These are phyloP conservation scores for Pterostichus madidus DNA, from an alignment of 2,888 invertebrate species.

Conservation along the genomic window DNA sequence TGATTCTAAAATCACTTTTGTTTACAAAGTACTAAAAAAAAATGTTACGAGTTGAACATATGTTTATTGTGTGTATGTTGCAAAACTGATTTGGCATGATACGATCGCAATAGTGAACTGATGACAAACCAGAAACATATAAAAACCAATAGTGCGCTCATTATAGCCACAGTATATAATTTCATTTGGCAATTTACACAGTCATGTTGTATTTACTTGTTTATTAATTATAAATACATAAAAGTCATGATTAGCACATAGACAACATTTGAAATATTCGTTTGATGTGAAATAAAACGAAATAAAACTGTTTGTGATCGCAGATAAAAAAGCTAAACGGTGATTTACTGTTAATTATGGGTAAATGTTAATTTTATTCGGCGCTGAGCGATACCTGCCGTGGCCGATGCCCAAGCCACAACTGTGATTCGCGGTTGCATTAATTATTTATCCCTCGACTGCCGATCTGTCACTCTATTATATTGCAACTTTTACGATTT, in stretches of 20 bases:
- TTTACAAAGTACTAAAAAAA: not conserved
- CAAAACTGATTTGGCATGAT: not conserved
- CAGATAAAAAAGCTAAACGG: constrained; percentile 44
- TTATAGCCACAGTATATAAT: constrained; percentile 48
- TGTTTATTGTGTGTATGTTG: constrained; percentile 1
- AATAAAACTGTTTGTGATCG: constrained; percentile 49
- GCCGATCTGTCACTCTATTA: constrained; percentile 53
- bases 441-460: constrained; percentile 48
- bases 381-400: constrained; percentile 21
- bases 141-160: constrained; percentile 51
- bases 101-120: constrained; percentile 24
- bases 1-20: too few species aligned
- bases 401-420: constrained; percentile 15
- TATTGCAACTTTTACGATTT: constrained; percentile 46
- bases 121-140: constrained; percentile 46
- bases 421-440: constrained; percentile 43
- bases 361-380: constrained; percentile 54
- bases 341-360: constrained; percentile 50
- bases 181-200: constrained; percentile 52
- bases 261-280: constrained; percentile 53
- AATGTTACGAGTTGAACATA: not conserved
- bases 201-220: constrained; percentile 48
- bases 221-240: constrained; percentile 58
- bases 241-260: constrained; percentile 53
- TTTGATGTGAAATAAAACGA: constrained; percentile 55